These are phyloP conservation scores for Hippolais icterina DNA, from an alignment of 2,113 vertebrate species.

Conservation along the genomic window DNA sequence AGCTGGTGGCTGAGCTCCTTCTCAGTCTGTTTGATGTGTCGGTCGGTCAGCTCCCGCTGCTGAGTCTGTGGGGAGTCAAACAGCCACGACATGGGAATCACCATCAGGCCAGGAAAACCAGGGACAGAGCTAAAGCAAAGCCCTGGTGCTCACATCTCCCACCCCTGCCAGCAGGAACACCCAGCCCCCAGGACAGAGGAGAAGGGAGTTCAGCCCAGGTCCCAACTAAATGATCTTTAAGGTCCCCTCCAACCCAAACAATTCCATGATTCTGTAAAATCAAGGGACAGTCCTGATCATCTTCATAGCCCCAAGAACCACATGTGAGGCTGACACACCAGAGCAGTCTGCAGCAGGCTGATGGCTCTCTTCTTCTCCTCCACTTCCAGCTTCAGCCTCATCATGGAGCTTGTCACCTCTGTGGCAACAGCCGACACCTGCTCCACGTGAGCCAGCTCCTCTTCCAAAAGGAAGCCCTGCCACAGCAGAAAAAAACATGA, in stretches of 20 bases:
- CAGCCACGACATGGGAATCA: neutral
- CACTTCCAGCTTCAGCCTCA: constrained; percentile 88
- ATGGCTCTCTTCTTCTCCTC: constrained; percentile 88
- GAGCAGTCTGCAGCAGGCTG: constrained; percentile 84
- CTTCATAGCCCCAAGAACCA: neutral
- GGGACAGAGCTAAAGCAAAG: neutral
- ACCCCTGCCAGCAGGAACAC: neutral
- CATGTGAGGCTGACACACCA: constrained; percentile 71
- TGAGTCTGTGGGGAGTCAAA: constrained; percentile 75
- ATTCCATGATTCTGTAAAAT: neutral
- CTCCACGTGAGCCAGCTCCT: constrained; percentile 79
- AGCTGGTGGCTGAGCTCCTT: constrained; percentile 84
- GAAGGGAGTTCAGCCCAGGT: neutral
- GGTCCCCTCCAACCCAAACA: neutral
- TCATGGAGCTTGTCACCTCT: constrained; percentile 78
- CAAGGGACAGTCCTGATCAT: neutral
- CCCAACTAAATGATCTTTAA: neutral
- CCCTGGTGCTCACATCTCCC: neutral
- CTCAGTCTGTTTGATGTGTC: constrained; percentile 85
- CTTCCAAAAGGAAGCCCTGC: constrained; percentile 80
- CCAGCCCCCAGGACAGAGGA: neutral
- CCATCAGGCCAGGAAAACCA: neutral
- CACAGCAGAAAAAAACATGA: fast-evolving
- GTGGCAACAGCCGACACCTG: constrained; percentile 81
- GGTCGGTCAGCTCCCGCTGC: constrained; percentile 85